phyloP scores from a whole-genome alignment of 2,888 invertebrate genomes.

The Oasisia sp. region DNA sequence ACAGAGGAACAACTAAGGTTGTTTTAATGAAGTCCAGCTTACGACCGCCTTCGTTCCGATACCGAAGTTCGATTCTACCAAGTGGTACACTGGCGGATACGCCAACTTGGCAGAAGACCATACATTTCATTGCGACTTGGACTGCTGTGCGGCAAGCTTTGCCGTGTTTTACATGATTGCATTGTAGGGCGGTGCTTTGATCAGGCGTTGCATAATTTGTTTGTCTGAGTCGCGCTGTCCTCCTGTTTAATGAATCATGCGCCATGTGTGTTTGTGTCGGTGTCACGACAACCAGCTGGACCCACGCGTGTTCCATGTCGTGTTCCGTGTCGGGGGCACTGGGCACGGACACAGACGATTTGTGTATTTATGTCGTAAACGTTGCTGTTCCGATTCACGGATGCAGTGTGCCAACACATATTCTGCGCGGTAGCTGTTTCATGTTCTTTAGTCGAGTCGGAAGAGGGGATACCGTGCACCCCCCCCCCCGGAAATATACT shows the following conservation, averaged over 20 bases:
- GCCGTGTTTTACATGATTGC: not conserved
- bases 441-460: no score
- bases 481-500: no score
- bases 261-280: not conserved
- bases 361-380: not conserved
- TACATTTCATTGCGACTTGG: not conserved
- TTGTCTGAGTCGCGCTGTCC: not conserved
- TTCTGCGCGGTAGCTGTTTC: no score
- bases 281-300: not conserved
- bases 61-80: not conserved
- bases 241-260: not conserved
- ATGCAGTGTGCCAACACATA: not conserved
- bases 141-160: no score
- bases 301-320: not conserved
- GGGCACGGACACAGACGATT: not conserved
- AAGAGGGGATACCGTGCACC: no score
- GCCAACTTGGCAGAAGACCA: not conserved
- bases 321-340: not conserved
- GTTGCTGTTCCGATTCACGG: not conserved
- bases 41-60: not conserved
- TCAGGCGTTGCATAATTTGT: not conserved
- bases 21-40: not conserved
- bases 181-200: not conserved
- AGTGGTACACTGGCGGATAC: not conserved
- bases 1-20: no score